These are phyloP conservation scores for Cephalopterus ornatus DNA, from an alignment of 2,113 vertebrate genomes.

Conservation along the genomic window DNA sequence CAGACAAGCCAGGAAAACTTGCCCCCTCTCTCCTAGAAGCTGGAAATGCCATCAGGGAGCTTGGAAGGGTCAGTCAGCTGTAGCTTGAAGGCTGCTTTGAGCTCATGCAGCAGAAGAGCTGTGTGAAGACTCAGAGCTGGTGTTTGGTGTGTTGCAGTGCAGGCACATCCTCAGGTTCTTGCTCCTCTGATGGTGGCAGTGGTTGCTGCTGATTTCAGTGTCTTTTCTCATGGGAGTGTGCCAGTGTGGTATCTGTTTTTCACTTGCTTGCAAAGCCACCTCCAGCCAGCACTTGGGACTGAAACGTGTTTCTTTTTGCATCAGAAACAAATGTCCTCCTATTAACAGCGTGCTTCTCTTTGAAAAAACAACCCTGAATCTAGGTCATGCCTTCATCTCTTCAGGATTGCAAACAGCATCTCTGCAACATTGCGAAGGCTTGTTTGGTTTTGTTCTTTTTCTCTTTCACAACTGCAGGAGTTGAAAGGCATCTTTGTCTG, in stretches of 20 bases:
- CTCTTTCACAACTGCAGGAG: neutral
- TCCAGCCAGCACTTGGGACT: neutral
- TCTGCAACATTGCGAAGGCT: neutral
- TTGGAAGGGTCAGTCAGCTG: neutral
- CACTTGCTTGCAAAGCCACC: neutral
- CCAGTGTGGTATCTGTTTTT: neutral
- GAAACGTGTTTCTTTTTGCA: neutral
- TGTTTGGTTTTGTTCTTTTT: neutral
- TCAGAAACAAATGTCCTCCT: neutral
- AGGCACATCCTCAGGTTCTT: neutral
- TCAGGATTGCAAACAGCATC: neutral
- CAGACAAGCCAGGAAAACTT: neutral
- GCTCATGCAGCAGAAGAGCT: neutral
- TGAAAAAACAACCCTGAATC: neutral
- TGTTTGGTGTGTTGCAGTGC: neutral
- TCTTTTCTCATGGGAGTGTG: neutral
- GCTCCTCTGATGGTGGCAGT: neutral
- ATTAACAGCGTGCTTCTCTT: neutral
- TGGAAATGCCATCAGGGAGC: neutral
- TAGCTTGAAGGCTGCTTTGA: neutral
- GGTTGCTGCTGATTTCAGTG: neutral
- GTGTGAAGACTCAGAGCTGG: neutral
- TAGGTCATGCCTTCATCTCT: neutral
- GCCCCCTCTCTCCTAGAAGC: neutral
- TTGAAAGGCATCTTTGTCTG: neutral